phyloP scores from a whole-genome alignment of 2,113 vertebrate species.

The Brachypteracias leptosomus region DNA sequence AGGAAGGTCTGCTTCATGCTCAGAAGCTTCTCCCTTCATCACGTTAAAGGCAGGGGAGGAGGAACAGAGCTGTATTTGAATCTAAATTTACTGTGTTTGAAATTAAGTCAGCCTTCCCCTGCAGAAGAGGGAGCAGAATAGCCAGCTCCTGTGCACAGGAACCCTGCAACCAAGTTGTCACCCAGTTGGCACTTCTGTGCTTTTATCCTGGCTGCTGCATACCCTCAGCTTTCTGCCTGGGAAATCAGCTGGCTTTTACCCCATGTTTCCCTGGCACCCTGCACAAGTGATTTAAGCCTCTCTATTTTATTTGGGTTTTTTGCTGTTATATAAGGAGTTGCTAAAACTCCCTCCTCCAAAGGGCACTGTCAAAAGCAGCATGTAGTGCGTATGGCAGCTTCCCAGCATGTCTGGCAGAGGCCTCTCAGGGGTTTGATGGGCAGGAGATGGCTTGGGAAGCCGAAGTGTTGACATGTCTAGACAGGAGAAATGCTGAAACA shows the following conservation, averaged over 20 bases:
- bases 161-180: background rate
- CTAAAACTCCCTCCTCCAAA: background rate
- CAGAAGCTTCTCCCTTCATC: background rate
- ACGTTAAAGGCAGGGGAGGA: background rate
- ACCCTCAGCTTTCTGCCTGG: background rate
- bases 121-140: background rate
- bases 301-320: background rate
- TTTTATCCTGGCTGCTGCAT: background rate
- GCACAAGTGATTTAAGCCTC: background rate
- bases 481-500: slow-evolving; percentile 36
- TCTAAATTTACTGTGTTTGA: background rate
- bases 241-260: background rate
- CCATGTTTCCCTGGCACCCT: background rate
- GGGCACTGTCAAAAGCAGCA: background rate
- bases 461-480: slow-evolving; percentile 29
- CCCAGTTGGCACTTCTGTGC: background rate
- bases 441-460: background rate
- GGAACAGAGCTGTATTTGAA: background rate
- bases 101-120: background rate
- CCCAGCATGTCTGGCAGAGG: background rate
- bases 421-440: background rate
- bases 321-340: background rate
- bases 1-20: background rate
- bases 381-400: background rate
- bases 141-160: background rate